These are phyloP conservation scores for Strigamia transsilvanica DNA, from an alignment of 2,888 invertebrate genomes.

Conservation along the genomic window DNA sequence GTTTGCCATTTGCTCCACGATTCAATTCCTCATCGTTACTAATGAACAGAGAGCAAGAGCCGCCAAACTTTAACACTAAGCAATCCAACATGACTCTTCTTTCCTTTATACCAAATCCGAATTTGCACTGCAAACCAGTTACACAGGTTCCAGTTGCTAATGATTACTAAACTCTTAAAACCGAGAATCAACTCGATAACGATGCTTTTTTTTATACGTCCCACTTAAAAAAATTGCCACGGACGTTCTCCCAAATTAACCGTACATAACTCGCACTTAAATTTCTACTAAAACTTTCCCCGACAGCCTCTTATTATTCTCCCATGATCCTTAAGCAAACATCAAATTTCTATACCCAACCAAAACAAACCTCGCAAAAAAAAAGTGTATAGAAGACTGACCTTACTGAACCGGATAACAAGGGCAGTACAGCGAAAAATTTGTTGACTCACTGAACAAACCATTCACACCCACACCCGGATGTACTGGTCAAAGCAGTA, in stretches of 20 bases:
- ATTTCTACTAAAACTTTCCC: not conserved
- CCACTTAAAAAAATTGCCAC: not conserved
- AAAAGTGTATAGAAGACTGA: slow-evolving; percentile 24
- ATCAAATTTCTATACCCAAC: not conserved
- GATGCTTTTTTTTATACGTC: not conserved
- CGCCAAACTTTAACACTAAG: slow-evolving; percentile 42
- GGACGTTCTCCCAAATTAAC: not conserved
- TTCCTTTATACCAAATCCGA: not conserved
- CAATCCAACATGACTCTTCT: not conserved
- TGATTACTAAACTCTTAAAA: slow-evolving; percentile 28
- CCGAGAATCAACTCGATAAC: not conserved
- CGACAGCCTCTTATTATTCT: not conserved
- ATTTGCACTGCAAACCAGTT: slow-evolving; percentile 1
- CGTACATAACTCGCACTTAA: slow-evolving; percentile 11
- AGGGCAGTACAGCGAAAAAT: slow-evolving; percentile 42
- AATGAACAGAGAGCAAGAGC: slow-evolving; percentile 24
- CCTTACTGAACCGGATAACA: slow-evolving; percentile 44
- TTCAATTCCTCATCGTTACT: slow-evolving; percentile 32
- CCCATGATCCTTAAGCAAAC: not conserved
- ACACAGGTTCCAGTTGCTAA: not conserved
- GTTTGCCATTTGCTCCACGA: slow-evolving; percentile 13
- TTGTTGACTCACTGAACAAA: slow-evolving; percentile 44
- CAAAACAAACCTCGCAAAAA: not conserved
- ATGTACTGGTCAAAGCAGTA: slow-evolving; percentile 38
- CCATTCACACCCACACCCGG: slow-evolving; percentile 44